A percentile compares a stretch with the other conserved stretches of the same genome.
Evolutionary conservation across 2,888 invertebrate genomes (phyloP).

Genomic region (Stegana nigrithorax): DNA sequence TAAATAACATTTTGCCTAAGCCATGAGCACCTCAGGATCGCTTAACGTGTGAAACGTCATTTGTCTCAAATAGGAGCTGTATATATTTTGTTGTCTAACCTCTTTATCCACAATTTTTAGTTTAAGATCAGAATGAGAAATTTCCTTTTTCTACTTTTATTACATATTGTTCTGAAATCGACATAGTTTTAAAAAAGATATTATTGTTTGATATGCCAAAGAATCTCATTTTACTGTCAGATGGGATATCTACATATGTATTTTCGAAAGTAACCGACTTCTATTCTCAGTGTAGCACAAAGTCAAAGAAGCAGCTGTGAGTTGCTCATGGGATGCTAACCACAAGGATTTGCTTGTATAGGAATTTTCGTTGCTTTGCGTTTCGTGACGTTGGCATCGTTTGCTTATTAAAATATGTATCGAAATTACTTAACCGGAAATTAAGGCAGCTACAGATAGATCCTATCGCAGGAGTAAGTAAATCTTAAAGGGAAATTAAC

Average conservation of each 20-base stretch:
- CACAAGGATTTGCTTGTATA: constrained; percentile 18
- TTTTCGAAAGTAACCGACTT: too few relatives aligned
- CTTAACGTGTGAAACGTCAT: too few relatives aligned
- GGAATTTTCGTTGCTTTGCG: constrained; percentile 14
- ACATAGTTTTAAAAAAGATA: background rate
- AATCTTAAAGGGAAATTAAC: constrained; percentile 57
- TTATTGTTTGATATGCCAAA: too few relatives aligned
- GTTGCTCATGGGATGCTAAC: background rate
- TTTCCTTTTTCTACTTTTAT: background rate
- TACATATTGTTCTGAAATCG: too few relatives aligned
- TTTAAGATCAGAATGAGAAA: background rate
- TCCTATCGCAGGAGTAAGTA: constrained; percentile 35
- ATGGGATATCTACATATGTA: too few relatives aligned
- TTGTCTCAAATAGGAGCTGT: too few relatives aligned
- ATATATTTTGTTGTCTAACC: too few relatives aligned
- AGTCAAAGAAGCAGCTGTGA: background rate
- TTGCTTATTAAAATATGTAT: constrained; percentile 33
- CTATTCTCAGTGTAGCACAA: too few relatives aligned
- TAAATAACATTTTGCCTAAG: too few relatives aligned
- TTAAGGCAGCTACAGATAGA: constrained; percentile 35
- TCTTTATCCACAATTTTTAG: too few relatives aligned
- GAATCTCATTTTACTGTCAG: too few relatives aligned
- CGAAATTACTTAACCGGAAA: constrained; percentile 57
- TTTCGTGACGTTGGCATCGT: background rate
- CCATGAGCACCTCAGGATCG: too few relatives aligned